phyloP scores from a whole-genome alignment of 92 coral and sea anemone genomes.

The Diadumene lineata region DNA sequence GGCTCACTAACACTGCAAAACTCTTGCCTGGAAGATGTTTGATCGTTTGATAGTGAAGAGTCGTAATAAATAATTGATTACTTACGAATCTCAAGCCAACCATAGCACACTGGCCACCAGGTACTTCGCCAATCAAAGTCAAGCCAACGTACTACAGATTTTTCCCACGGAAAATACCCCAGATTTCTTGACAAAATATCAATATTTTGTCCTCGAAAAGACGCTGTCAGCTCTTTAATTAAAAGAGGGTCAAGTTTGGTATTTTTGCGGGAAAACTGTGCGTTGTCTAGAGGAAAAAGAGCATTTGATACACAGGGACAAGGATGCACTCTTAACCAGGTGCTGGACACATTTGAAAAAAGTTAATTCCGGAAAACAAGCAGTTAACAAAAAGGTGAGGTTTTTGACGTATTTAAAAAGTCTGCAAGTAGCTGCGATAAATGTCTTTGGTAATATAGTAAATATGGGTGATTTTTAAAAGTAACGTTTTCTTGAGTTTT shows the following conservation, averaged over 20 bases:
- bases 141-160: conserved; percentile 18
- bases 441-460: not conserved
- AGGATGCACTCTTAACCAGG: not conserved
- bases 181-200: not conserved
- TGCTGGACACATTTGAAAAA: not conserved
- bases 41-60: not conserved
- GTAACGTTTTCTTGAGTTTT: not conserved
- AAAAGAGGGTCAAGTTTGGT: not conserved
- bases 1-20: too few species aligned
- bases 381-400: not conserved
- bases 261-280: not conserved
- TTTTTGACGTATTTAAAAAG: not conserved
- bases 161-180: conserved; percentile 1
- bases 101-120: conserved; percentile 7
- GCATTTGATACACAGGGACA: not conserved
- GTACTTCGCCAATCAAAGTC: conserved; percentile 10
- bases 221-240: not conserved
- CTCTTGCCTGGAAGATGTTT: not conserved
- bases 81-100: conserved; percentile 14
- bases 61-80: conserved; percentile 9
- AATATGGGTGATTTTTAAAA: not conserved
- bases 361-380: not conserved
- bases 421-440: not conserved
- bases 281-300: not conserved
- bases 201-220: not conserved